phyloP scores from a whole-genome alignment of 2,797 vertebrate species.

The Crocodylus rhombifer region DNA sequence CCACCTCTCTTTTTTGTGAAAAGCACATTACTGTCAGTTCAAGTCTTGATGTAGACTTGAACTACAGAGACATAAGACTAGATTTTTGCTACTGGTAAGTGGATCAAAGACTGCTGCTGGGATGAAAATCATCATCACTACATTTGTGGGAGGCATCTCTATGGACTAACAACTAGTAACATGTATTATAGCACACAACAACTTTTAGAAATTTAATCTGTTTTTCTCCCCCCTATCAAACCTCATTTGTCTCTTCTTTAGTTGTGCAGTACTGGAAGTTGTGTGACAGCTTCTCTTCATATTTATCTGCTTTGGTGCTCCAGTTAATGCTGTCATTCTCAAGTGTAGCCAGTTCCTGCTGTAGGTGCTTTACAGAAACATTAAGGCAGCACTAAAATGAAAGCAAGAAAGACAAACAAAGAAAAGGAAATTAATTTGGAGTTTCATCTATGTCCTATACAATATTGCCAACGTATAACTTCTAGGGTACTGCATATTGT shows the following conservation, averaged over 20 bases:
- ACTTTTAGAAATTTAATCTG: not conserved
- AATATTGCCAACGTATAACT: not conserved
- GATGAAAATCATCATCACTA: not conserved
- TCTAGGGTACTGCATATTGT: not conserved
- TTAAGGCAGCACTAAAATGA: constrained; percentile 78
- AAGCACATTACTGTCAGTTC: not conserved
- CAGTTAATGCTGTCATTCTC: constrained; percentile 77
- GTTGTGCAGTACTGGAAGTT: constrained; percentile 74
- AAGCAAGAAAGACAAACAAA: not conserved
- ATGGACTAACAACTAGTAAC: not conserved
- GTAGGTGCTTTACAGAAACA: constrained; percentile 82
- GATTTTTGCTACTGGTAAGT: not conserved
- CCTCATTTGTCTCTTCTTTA: constrained; percentile 86
- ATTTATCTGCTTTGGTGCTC: constrained; percentile 71
- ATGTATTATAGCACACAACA: not conserved
- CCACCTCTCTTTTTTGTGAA: not conserved
- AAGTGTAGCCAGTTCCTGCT: constrained; percentile 81
- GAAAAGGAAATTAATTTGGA: not conserved
- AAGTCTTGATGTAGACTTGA: not conserved
- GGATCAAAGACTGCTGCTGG: not conserved
- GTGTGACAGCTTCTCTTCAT: constrained; percentile 72
- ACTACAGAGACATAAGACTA: not conserved
- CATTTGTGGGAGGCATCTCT: not conserved
- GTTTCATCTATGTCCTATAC: not conserved
- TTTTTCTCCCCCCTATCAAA: constrained; percentile 52